Conservation (phyloP, 2,888 invertebrate species). For the Rhagonycha fulva region DNA sequence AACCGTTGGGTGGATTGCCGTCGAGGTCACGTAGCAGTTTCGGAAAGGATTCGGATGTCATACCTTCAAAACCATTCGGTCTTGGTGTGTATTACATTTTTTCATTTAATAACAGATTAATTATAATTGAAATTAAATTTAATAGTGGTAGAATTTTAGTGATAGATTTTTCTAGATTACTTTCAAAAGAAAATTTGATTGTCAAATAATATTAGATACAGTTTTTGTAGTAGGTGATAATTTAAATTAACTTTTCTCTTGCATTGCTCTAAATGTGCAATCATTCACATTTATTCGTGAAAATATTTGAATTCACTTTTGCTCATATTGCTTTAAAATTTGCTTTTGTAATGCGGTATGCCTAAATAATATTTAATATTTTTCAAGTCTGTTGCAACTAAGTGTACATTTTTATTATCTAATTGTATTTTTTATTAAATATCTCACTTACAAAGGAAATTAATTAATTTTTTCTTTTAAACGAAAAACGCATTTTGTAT, state of each 20-base stretch:
- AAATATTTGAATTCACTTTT: background rate
- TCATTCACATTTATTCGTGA: background rate
- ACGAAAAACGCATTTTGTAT: background rate
- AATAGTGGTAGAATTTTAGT: background rate
- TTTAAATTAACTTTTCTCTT: background rate
- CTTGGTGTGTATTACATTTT: slow-evolving; percentile 66
- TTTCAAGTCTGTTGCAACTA: background rate
- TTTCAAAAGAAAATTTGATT: background rate
- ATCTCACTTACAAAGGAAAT: background rate
- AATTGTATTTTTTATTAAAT: background rate
- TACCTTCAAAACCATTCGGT: slow-evolving; percentile 79
- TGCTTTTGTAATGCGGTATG: slow-evolving; percentile 5
- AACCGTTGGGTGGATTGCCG: slow-evolving; percentile 49
- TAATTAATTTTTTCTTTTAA: background rate
- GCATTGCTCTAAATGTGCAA: background rate
- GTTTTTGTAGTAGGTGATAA: background rate
- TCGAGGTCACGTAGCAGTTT: slow-evolving; percentile 49
- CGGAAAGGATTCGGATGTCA: slow-evolving; percentile 57
- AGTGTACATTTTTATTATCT: background rate
- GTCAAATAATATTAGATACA: background rate
- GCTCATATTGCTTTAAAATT: slow-evolving; percentile 7
- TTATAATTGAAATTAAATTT: slow-evolving; percentile 7
- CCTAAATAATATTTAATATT: slow-evolving; percentile 1
- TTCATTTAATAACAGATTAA: slow-evolving; percentile 14
- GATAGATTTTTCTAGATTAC: background rate